phyloP scores from a whole-genome alignment of 2,888 invertebrate species.

The Cyclophora albipunctata region DNA sequence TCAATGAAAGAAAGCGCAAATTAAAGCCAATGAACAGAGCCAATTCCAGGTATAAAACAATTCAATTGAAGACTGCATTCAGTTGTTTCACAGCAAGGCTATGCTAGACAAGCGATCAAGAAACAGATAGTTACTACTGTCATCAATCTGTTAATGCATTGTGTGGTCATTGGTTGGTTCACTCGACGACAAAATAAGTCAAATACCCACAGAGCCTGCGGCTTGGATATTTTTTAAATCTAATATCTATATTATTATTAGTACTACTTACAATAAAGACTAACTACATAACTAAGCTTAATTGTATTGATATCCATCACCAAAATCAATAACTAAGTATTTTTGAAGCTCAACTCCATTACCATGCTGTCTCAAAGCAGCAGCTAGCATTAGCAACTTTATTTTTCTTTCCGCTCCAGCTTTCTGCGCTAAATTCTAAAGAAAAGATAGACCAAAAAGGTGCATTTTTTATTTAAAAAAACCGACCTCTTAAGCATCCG shows the following conservation, averaged over 20 bases:
- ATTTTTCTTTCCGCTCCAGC: background rate
- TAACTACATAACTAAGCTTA: background rate
- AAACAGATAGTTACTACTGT: too few relatives aligned
- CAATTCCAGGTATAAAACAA: too few relatives aligned
- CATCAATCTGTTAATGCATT: too few relatives aligned
- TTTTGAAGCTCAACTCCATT: background rate
- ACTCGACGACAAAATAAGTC: background rate
- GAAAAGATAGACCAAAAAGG: background rate
- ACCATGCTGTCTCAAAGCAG: too few relatives aligned
- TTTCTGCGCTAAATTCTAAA: background rate
- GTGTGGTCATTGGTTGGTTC: too few relatives aligned
- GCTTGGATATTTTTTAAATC: background rate
- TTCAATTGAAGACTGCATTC: too few relatives aligned
- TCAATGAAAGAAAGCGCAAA: too few relatives aligned
- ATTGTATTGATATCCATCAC: background rate
- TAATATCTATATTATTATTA: background rate
- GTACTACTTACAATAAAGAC: background rate
- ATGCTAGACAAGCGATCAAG: too few relatives aligned
- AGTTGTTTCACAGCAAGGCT: too few relatives aligned
- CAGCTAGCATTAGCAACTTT: too few relatives aligned
- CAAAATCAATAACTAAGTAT: background rate
- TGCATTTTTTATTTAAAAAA: background rate
- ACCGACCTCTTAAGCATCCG: conserved; percentile 88
- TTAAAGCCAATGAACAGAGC: too few relatives aligned
- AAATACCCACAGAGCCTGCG: too few relatives aligned